Base-by-base conservation (phyloP, 2,113 vertebrate species). In the Zapornia atra region DNA sequence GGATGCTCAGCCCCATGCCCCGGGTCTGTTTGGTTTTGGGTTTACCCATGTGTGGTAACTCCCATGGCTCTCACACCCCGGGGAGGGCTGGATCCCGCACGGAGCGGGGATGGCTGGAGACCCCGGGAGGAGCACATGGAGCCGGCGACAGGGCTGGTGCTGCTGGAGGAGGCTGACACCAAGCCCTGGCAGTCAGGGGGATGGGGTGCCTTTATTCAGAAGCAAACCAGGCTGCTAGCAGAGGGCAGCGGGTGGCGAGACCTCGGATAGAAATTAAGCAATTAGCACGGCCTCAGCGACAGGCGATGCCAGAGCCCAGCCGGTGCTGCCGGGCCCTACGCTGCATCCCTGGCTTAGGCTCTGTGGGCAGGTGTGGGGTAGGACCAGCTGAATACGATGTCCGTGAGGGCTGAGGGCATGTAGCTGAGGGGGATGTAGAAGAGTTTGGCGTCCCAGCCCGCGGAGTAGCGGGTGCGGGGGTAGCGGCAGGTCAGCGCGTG, bases 361-460 rank as follows among this genome's bases (percentile, higher is more conserved):
- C 93, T 98, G 80, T 94, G 94, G 16, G 78, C 64, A 2, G 95
- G 82, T 71, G 36, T 95, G 76, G 97, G 70, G 29, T 9, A 59
- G 14, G 75, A 20, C n/a, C 12, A 73, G 19, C 44, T 0, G 6
- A 99, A 36, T 4, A 98, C 1, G 13, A 19, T 29, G 10, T 99
- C 98, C 0, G 61, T 4, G 36, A 99, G n/a, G 60, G 85, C 97
- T 4, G 98, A 98, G 1, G 99, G 99, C 96, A 99, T 90, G 68
- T 98, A 98, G 88, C 98, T 98, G 42, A 98, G 38, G 17, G 97
- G 98, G 29, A 98, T 66, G 96, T 91, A 98, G 80, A 97, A 25
- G 34, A 98, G 92, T 36, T 97, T 98, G 88, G 98, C 97, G 6
- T 98, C 98, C 98, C 98, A 98, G 34, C 98, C 98, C 0, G 70